These are phyloP conservation scores for Zosterops pallidus DNA, from an alignment of 2,113 vertebrate species.

Conservation along the genomic window DNA sequence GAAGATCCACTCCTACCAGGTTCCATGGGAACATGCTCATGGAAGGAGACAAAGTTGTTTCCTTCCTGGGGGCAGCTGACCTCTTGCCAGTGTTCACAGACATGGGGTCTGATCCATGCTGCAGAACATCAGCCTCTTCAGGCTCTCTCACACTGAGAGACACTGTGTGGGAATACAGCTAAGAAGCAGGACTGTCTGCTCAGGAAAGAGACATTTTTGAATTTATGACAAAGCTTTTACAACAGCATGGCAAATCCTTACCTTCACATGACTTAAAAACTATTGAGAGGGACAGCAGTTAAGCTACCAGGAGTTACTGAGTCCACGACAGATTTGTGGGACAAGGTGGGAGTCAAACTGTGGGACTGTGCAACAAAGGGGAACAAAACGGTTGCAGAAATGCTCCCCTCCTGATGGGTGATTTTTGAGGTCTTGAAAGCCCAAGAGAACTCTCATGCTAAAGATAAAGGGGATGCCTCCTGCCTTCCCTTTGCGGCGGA, in stretches of 20 bases:
- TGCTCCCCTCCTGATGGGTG: no score
- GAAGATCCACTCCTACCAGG: neutral
- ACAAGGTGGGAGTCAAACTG: neutral
- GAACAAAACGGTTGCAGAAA: no score
- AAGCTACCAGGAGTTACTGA: no score
- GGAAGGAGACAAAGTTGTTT: neutral
- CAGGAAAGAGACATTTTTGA: neutral
- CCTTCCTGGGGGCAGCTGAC: neutral
- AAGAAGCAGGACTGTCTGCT: neutral
- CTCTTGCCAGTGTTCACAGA: neutral
- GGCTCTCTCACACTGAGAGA: neutral
- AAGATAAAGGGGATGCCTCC: neutral
- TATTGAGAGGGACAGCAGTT: no score
- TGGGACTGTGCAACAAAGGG: neutral
- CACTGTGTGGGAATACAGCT: no score
- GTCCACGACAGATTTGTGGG: neutral
- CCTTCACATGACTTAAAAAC: neutral
- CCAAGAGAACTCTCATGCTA: neutral
- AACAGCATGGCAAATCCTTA: neutral
- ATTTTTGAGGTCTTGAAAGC: neutral
- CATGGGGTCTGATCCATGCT: rapidly evolving
- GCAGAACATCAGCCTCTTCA: neutral
- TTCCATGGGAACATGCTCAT: neutral
- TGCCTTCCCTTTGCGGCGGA: neutral
- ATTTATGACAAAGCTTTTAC: neutral